These are phyloP conservation scores for Cataglyphis albicans DNA, from an alignment of 2,888 invertebrate species.

Conservation along the genomic window DNA sequence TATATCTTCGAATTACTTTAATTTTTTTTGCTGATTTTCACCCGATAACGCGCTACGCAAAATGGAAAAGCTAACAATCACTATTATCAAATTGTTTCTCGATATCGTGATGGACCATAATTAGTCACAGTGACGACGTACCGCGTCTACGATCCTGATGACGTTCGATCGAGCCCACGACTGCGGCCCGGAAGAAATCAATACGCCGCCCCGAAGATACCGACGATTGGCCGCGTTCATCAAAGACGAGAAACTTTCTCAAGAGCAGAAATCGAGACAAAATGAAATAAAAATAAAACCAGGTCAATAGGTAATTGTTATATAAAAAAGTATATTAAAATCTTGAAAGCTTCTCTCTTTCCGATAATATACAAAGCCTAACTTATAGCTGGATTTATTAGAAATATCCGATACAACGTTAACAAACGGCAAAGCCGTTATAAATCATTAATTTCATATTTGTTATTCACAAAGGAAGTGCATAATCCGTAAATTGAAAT, in stretches of 20 bases:
- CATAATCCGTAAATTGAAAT: slow-evolving; percentile 30
- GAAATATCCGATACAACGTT: not conserved
- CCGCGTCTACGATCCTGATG: slow-evolving; percentile 65
- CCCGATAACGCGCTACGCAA: slow-evolving; percentile 52
- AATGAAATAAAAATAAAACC: not conserved
- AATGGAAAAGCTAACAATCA: slow-evolving; percentile 63
- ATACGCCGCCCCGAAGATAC: slow-evolving; percentile 71
- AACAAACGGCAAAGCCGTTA: not conserved
- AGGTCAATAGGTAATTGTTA: not conserved
- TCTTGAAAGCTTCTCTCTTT: not conserved
- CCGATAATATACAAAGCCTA: not conserved
- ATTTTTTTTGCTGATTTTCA: slow-evolving; percentile 1
- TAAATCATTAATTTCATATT: not conserved
- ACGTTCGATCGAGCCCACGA: slow-evolving; percentile 71
- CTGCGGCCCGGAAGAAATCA: slow-evolving; percentile 73
- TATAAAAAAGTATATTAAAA: not conserved
- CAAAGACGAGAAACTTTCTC: slow-evolving; percentile 13
- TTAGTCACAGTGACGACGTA: slow-evolving; percentile 69
- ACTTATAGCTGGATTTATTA: not conserved
- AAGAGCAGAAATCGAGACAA: not conserved
- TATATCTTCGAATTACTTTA: not conserved
- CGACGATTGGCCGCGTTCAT: slow-evolving; percentile 63
- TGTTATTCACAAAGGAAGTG: slow-evolving; percentile 6
- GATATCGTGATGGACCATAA: slow-evolving; percentile 69
- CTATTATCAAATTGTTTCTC: slow-evolving; percentile 69